Evolutionary conservation across 2,888 invertebrate genomes (phyloP).

Genomic region (Drosophila helvetica): DNA sequence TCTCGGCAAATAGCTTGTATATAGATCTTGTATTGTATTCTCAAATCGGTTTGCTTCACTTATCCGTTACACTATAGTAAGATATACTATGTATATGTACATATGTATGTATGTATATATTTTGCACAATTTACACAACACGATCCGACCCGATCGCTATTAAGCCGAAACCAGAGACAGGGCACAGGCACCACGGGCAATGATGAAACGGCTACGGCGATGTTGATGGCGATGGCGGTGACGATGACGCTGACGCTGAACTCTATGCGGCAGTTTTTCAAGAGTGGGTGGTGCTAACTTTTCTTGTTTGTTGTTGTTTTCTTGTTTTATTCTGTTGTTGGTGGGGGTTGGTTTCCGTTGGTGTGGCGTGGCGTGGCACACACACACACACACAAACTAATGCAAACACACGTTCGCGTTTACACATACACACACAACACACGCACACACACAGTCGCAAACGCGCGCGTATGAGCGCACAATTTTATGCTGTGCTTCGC

Average conservation of each 20-base stretch:
- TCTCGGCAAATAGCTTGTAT: constrained; percentile 1
- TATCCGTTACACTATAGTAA: constrained; percentile 19
- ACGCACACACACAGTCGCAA: constrained; percentile 32
- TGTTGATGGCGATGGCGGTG: constrained; percentile 67
- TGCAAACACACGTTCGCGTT: constrained; percentile 26
- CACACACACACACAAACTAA: constrained; percentile 34
- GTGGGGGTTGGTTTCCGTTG: constrained; percentile 76
- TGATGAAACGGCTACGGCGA: constrained; percentile 36
- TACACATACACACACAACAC: constrained; percentile 39
- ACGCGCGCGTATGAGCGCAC: constrained; percentile 64
- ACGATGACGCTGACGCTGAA: constrained; percentile 62
- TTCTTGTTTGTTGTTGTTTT: constrained; percentile 60
- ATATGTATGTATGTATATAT: background rate
- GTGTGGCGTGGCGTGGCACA: constrained; percentile 56
- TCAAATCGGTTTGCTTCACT: constrained; percentile 6
- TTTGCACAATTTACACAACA: constrained; percentile 18
- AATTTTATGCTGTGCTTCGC: constrained; percentile 78
- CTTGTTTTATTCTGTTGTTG: constrained; percentile 58
- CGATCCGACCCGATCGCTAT: constrained; percentile 43
- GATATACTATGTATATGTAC: constrained; percentile 2
- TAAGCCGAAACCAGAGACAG: constrained; percentile 30
- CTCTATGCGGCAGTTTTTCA: constrained; percentile 49
- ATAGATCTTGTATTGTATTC: constrained; percentile 13
- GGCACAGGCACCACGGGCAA: constrained; percentile 6
- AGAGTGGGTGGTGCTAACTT: constrained; percentile 71